These are phyloP conservation scores for Anolis carolinensis DNA, from an alignment of 2,113 vertebrate species.

Conservation along the genomic window DNA sequence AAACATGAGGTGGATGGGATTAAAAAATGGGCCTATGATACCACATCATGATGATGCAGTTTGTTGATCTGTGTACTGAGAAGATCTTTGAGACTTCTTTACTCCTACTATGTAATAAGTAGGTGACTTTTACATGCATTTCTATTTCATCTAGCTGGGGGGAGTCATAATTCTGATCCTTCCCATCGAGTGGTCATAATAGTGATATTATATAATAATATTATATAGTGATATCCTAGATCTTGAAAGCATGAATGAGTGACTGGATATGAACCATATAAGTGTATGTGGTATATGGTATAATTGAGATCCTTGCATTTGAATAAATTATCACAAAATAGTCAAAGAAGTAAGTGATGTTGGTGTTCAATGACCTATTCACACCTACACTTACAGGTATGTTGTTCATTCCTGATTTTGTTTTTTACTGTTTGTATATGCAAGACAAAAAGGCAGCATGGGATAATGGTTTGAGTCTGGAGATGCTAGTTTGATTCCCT, in stretches of 20 bases:
- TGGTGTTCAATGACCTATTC: not conserved
- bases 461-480: too few species aligned
- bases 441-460: too few species aligned
- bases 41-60: not conserved
- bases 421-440: too few species aligned
- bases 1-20: not conserved
- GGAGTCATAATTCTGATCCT: not conserved
- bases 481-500: too few species aligned
- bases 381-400: not conserved
- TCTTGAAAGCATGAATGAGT: not conserved
- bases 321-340: not conserved
- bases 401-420: not conserved
- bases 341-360: not conserved
- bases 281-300: not conserved
- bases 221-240: not conserved
- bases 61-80: not conserved
- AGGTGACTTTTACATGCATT: not conserved
- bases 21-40: too few species aligned
- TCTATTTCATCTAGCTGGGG: not conserved
- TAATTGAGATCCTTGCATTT: too few species aligned
- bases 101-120: not conserved
- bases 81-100: not conserved
- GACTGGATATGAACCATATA: too few species aligned
- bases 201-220: not conserved
- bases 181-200: not conserved